Evolutionary conservation across 2,113 vertebrate genomes (phyloP).

Genomic region (Nipponia nippon): DNA sequence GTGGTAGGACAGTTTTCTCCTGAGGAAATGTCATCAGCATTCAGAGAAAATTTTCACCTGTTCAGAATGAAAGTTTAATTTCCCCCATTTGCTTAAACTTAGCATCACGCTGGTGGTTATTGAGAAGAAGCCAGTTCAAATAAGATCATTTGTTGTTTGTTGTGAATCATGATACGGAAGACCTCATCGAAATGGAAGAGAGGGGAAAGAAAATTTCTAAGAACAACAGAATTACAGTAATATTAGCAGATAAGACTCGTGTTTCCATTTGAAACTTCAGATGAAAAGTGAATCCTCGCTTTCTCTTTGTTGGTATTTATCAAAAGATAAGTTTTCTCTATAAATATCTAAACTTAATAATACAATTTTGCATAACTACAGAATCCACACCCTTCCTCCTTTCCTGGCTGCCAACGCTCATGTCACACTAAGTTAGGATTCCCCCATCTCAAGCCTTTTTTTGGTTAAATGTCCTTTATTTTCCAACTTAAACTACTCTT

Average conservation of each 20-base stretch:
- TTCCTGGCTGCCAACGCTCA: background rate
- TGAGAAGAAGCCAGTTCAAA: background rate
- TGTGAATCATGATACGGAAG: background rate
- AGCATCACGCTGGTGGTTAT: background rate
- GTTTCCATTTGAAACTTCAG: background rate
- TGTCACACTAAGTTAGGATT: background rate
- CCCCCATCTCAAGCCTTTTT: background rate
- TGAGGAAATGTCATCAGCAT: background rate
- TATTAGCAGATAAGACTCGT: background rate
- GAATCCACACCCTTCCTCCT: background rate
- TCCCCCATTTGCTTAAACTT: background rate
- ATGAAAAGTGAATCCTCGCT: background rate
- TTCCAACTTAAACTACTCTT: background rate
- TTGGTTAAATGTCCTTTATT: background rate
- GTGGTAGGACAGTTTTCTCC: background rate
- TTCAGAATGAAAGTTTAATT: constrained; percentile 43
- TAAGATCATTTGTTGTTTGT: background rate
- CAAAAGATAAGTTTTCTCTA: background rate
- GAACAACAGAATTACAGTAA: background rate
- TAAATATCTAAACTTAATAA: background rate
- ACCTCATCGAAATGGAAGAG: background rate
- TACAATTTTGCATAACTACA: background rate
- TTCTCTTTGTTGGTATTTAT: background rate
- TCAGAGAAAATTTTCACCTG: constrained; percentile 22
- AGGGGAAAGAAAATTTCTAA: background rate